phyloP scores from a whole-genome alignment of 2,113 vertebrate species.

The Albula glossodonta region DNA sequence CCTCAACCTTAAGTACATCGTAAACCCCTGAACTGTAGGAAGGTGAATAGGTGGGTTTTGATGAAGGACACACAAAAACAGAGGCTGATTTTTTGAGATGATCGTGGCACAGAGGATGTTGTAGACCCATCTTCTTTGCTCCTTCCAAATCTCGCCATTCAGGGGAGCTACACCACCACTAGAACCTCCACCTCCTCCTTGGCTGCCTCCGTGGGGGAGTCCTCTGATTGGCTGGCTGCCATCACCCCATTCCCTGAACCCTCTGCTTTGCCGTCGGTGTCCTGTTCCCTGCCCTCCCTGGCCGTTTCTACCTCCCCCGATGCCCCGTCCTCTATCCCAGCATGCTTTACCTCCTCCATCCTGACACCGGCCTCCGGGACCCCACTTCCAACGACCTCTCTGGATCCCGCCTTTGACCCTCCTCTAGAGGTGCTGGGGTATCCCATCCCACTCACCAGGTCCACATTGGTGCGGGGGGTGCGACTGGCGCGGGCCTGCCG shows the following conservation, averaged over 20 bases:
- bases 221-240: background rate
- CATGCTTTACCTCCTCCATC: constrained; percentile 18
- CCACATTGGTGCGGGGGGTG: background rate
- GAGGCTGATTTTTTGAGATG: background rate
- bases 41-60: background rate
- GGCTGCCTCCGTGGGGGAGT: background rate
- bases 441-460: background rate
- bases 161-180: background rate
- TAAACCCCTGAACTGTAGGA: background rate
- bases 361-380: constrained; percentile 1
- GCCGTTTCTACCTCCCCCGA: background rate
- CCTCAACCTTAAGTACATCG: no score
- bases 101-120: no score
- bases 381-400: background rate
- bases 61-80: background rate
- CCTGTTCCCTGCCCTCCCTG: background rate
- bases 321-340: background rate
- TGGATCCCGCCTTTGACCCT: background rate
- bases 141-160: background rate
- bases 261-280: background rate
- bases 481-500: background rate
- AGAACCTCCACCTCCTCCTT: background rate
- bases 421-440: background rate
- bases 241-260: background rate
- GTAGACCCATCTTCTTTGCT: background rate